Conservation (phyloP, 2,888 invertebrate genomes). For the Oscheius sp. region DNA sequence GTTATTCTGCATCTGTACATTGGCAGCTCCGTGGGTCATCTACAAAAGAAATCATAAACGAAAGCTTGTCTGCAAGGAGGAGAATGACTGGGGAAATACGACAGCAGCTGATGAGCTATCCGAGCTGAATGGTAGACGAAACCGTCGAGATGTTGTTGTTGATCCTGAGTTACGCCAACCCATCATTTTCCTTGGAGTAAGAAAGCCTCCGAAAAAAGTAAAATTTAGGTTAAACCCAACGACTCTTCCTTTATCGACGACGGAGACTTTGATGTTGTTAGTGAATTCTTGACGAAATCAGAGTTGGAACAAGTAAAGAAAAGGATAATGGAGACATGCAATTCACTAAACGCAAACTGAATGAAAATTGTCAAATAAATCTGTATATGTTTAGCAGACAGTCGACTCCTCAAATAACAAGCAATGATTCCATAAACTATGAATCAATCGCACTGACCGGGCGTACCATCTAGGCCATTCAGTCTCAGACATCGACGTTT, state of each 20-base stretch:
- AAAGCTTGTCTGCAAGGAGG: constrained; percentile 51
- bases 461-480: too few species aligned
- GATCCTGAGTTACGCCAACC: constrained; percentile 53
- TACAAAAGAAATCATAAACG: constrained; percentile 54
- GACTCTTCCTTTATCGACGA: constrained; percentile 52
- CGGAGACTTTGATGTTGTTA: constrained; percentile 55
- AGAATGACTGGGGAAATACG: constrained; percentile 48
- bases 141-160: constrained; percentile 42
- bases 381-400: neutral
- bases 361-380: neutral
- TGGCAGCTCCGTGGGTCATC: constrained; percentile 50
- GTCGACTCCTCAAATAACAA: too few species aligned
- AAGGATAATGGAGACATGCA: constrained; percentile 55
- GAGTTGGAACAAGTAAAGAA: constrained; percentile 50
- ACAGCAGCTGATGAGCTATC: neutral
- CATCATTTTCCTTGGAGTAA: constrained; percentile 51
- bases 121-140: constrained; percentile 3
- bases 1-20: neutral
- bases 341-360: constrained; percentile 43
- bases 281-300: constrained; percentile 40
- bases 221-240: constrained; percentile 8
- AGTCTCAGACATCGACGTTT: too few species aligned
- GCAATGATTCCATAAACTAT: too few species aligned
- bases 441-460: too few species aligned
- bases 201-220: neutral